Percentiles rank a stretch among this genome's conserved stretches.
Evolutionary conservation across 2,888 invertebrate genomes (phyloP).

Genomic region (Mesochorus sp.): DNA sequence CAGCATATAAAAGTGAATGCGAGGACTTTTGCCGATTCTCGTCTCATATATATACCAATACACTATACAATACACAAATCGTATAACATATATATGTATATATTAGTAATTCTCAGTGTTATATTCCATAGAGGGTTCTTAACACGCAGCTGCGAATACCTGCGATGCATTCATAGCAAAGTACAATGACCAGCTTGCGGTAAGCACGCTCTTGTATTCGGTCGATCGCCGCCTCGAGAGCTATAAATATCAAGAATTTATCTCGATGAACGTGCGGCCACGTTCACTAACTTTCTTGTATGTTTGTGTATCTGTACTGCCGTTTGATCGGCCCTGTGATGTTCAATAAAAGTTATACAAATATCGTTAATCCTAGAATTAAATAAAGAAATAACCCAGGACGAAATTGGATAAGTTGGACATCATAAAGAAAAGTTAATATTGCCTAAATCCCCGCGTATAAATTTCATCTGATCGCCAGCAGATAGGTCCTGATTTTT

Average conservation of each 20-base stretch:
- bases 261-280: conserved; percentile 70
- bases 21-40: conserved; percentile 11
- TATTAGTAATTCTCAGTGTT: conserved; percentile 11
- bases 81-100: neutral
- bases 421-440: too few relatives aligned
- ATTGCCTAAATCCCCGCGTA: too few relatives aligned
- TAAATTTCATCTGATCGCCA: too few relatives aligned
- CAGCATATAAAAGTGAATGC: conserved; percentile 36
- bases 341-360: too few relatives aligned
- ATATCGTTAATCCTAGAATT: too few relatives aligned
- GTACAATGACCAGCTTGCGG: conserved; percentile 65
- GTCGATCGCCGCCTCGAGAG: conserved; percentile 64
- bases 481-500: too few relatives aligned
- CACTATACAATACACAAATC: neutral
- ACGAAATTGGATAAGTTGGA: too few relatives aligned
- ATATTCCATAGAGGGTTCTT: neutral
- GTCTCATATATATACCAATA: neutral
- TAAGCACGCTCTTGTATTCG: conserved; percentile 65
- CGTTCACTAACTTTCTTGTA: conserved; percentile 40
- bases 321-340: too few relatives aligned
- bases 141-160: conserved; percentile 68
- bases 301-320: conserved; percentile 5
- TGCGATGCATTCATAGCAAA: conserved; percentile 70
- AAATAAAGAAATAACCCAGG: too few relatives aligned
- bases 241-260: conserved; percentile 74